Evolutionary conservation across 2,113 vertebrate species (phyloP), one percentile per base, ranked within the genome.

Genomic region (Coreoperca whiteheadi): DNA sequence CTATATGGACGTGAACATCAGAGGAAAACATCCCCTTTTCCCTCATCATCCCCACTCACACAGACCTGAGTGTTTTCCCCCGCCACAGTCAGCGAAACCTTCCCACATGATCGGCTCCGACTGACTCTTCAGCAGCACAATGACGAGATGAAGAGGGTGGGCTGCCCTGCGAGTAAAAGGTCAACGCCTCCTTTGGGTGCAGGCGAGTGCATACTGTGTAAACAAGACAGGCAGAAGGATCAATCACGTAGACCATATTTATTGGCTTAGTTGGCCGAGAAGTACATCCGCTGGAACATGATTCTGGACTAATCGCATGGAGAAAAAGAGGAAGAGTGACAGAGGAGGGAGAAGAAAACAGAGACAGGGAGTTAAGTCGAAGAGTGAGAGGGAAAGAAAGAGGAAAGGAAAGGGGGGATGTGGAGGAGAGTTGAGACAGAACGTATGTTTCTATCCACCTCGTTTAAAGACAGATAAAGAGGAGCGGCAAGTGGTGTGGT

Each of bases 151-250:
- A 92, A 93, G 83, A 85, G 82, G 81, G 43, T 46, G 46, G 77
- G 88, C 85, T 80, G 85, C 76, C 78, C 80, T 28, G 56, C 4
- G 88, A 90, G 88, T 89, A 85, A 95, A 94, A 94, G 95, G 93
- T 93, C 92, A 91, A 82, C n/a, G 63, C 70, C 51, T 88, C 84
- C 79, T 87, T 66, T 63, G 57, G 87, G 86, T 65, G 51, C 83
- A 90, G 87, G 87, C 77, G 68, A 86, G 71, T 69, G 37, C 66
- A 73, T 79, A 76, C 84, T 86, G 88, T 87, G 87, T 93, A 89
- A 91, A 94, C 91, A 88, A 79, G 89, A 89, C 91, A 64, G 89
- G 75, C 87, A 88, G 68, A 74, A 56, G 79, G 81, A 84, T 93
- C 91, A 87, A 88, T 91, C 88, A 88, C 80, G 28, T 12, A 56